Percentiles rank a stretch among this genome's conserved stretches.
Conservation (phyloP, 2,113 vertebrate genomes). For the Boulengeromyrus knoepffleri region DNA sequence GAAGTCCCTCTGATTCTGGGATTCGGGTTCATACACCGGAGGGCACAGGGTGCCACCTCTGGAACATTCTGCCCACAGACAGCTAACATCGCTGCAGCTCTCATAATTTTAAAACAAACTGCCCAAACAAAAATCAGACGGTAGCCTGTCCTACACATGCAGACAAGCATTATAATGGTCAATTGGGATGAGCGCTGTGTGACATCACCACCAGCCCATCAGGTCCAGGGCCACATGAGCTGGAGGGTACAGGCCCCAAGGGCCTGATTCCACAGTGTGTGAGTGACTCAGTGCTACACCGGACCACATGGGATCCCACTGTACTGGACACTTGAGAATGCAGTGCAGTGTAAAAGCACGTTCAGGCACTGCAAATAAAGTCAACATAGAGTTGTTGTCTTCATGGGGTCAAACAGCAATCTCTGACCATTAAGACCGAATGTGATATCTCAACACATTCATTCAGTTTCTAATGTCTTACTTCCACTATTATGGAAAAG, state of each 20-base stretch:
- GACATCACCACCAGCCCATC: neutral
- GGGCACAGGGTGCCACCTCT: slow-evolving; percentile 13
- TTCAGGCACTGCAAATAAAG: neutral
- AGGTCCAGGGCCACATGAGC: neutral
- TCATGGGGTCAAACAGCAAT: neutral
- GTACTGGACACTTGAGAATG: neutral
- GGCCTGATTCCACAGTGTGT: neutral
- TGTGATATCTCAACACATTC: neutral
- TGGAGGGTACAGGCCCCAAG: neutral
- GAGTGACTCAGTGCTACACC: neutral
- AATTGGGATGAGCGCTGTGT: neutral
- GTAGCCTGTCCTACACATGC: neutral
- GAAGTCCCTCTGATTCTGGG: neutral
- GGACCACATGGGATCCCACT: neutral
- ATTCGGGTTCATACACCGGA: slow-evolving; percentile 5
- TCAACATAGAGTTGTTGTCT: neutral
- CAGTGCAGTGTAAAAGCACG: neutral
- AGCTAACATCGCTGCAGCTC: slow-evolving; percentile 15
- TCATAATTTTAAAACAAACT: slow-evolving; percentile 17
- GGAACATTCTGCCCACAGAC: slow-evolving; percentile 5
- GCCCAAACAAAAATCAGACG: neutral
- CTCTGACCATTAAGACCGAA: neutral
- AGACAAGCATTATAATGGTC: neutral
- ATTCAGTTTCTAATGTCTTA: neutral
- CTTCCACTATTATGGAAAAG: neutral